Evolutionary conservation across 2,888 invertebrate species (phyloP), one percentile per base, ranked within the genome.

Genomic region (Latrodectus hesperus): DNA sequence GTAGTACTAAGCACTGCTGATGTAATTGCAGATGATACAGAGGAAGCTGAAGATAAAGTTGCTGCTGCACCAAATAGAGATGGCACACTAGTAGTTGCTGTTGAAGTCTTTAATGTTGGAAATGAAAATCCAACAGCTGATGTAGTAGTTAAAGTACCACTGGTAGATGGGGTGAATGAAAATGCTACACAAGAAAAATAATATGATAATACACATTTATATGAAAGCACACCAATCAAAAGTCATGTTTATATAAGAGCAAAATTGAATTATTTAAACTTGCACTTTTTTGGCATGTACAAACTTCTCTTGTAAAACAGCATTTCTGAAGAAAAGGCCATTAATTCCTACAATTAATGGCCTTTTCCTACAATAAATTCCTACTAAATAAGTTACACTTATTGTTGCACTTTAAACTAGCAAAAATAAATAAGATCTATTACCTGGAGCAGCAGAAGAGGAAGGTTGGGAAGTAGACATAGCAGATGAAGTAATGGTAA

Each of bases 1-100:
- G 88, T 82, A 2, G 88, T 88, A n/a, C 72, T 85, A n/a, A 88
- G 64, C 12, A 82, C 77, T 51, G 85, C 84, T 14, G 88, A 80
- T 49, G 88, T 84, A 52, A 75, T 73, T 14, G 88, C 76, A 38
- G 88, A 49, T 70, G 84, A 71, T 12, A 84, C 68, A 65, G 85
- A 81, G n/a, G 88, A 72, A 0, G 72, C 88, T 51, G 84, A 52
- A 8, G 84, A 71, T 38, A 81, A 60, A 11, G 88, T 49, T 4
- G 84, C 53, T 64, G 65, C 52, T 11, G 73, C 11, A 16, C 79
- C 74, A 71, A 84, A 88, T n/a, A 80, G 55, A 14, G 82, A 71
- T 49, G 79, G 70, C 16, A 74, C 68, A 38, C 78, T 64, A 49
- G 83, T 75, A n/a, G 86, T 60, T 11, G 75, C 9, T 55, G 76